Evolutionary conservation across 1,140 invertebrate species (phyloP), one percentile per base, ranked within the genome.

Genomic region (Leptinotarsa defecta): DNA sequence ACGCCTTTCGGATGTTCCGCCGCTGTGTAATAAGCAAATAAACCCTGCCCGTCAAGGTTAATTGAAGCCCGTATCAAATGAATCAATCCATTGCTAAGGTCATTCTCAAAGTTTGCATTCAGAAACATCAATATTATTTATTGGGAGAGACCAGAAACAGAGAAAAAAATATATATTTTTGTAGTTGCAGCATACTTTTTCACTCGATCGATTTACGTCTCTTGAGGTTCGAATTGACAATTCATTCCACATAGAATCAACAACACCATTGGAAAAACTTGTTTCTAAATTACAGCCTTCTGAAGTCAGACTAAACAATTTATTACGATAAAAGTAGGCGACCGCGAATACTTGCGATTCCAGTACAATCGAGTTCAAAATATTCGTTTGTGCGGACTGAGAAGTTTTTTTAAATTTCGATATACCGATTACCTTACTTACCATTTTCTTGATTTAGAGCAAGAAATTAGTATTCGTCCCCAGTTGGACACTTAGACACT

Each of bases 251-350:
- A 57, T 57, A 57, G n/a, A 57, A 57, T 57, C 17, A 57, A 3
- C 4, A 57, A 57, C 52, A 57, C 52, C 52, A 57, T 57, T 57
- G 52, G 52, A 57, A 57, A 57, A 57, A 57, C 52, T 57, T 57
- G 52, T 57, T 57, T 57, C 13, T 57, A n/a, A 57, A 57, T 57
- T 57, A 57, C 52, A 57, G 52, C 52, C 52, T 57, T 57, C 52
- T 57, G 52, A 57, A 57, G 52, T 57, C 52, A 57, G 52, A 57
- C 52, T 19, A 57, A 57, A 57, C 52, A 57, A 57, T 57, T 57
- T 57, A 57, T 57, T 15, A 57, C 52, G 52, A 57, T 57, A 57
- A 57, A 57, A n/a, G 17, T 57, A 57, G 52, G 52, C 52, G 52
- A 57, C 52, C 52, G 52, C 52, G 52, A 57, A 57, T 57, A 57